Evolutionary conservation across 2,888 invertebrate genomes (phyloP), one percentile per base, ranked within the genome.

Genomic region (Therioaphis trifolii): DNA sequence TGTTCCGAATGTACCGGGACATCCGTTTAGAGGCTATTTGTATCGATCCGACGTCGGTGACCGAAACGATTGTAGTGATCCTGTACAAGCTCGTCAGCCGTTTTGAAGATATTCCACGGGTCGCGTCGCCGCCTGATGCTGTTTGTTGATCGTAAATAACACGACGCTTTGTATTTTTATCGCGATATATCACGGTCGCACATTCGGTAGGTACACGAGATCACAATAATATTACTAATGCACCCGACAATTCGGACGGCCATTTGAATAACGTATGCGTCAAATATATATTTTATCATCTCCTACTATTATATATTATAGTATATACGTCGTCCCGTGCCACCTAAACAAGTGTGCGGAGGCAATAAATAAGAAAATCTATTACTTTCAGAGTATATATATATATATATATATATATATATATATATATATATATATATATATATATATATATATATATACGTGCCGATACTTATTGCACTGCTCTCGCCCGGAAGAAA

Each of bases 331-430:
- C n/a, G n/a, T n/a, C n/a, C n/a, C n/a, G n/a, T n/a, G n/a, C 35
- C 52, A 18, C 21, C 12, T 18, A 11, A 43, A 69, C 21, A 69
- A 21, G 21, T 21, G 21, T 24, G 21, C 21, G 7, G 43, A 7
- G 27, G 43, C 61, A 43, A 76, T 76, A 76, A 76, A 76, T 76
- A 76, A 76, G 27, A 61, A 76, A 76, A 40, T 61, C 61, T 43
- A 61, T 61, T 76, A 76, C 27, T 61, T 43, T 40, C 61, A 15
- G 12, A 75, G 18, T 18, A 24, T 21, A 55, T n/a, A n/a, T n/a
- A n/a, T n/a, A n/a, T n/a, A n/a, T n/a, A n/a, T n/a, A n/a, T n/a
- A n/a, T n/a, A n/a, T n/a, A n/a, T n/a, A n/a, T n/a, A n/a, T n/a
- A n/a, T n/a, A n/a, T n/a, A n/a, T n/a, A n/a, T n/a, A n/a, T n/a